Base-by-base conservation (phyloP, 2,888 invertebrate genomes). In the Eristalis pertinax region DNA sequence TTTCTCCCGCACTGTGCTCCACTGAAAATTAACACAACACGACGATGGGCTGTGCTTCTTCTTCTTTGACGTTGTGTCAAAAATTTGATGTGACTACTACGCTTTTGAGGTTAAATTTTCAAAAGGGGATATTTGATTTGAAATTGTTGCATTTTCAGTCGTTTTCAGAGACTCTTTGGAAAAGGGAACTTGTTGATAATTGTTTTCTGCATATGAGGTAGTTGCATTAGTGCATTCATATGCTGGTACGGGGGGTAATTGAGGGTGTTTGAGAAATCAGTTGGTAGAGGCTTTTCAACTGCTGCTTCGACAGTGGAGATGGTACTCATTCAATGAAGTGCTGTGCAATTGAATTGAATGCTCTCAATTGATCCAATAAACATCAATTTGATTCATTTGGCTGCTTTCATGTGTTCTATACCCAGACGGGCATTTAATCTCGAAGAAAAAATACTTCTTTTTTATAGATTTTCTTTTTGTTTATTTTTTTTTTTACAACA, bases 401-500 rank as follows among this genome's bases (percentile, higher is more conserved):
- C 32, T 2, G 8, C 32, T 8, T 32, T 32, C 32, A 32, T 32
- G 8, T 10, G 32, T 32, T 32, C 10, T 10, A 32, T 10, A 32
- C 1, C 32, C 32, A 32, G 7, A 4, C 32, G 8, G 7, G 32
- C 32, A 32, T 10, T 4, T n/a, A n/a, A 2, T 15, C 10, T n/a
- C 1, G 32, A 22, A 64, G 15, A 43, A 43, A 50, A 19, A n/a
- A 70, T 3, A 24, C n/a, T n/a, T n/a, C n/a, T n/a, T n/a, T n/a
- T n/a, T n/a, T n/a, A 22, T 41, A 72, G 41, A 29, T 26, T 65
- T 65, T 29, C 4, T 60, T 26, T 70, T 29, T 32, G 58, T 70
- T 72, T 38, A 29, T n/a, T n/a, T n/a, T n/a, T 26, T 26, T 2
- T 70, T 70, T 58, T 72, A 72, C 19, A 77, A 78, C 64, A 72